Conservation (phyloP, 2,888 invertebrate genomes). For the Sphecodes monilicornis region DNA sequence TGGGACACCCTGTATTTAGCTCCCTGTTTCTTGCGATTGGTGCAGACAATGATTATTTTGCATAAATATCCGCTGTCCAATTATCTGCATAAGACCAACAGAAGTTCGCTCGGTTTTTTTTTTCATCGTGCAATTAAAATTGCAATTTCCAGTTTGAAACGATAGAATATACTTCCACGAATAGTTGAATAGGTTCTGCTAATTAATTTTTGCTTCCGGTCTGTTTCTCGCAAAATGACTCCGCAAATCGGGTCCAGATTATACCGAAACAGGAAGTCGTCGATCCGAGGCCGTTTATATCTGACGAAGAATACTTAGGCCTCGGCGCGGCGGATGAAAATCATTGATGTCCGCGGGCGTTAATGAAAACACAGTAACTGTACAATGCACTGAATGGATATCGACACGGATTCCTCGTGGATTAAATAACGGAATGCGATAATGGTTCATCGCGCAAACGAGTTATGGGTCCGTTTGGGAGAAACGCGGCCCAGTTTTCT, state of each 20-base stretch:
- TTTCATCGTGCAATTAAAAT: no score
- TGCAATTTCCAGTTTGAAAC: no score
- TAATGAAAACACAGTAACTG: slow-evolving; percentile 31
- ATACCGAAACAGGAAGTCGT: not conserved
- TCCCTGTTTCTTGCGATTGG: no score
- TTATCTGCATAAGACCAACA: no score
- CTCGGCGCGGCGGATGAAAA: not conserved
- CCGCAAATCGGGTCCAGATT: not conserved
- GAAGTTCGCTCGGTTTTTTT: no score
- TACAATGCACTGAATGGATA: not conserved
- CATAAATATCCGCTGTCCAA: no score
- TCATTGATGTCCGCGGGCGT: not conserved
- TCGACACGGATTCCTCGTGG: not conserved
- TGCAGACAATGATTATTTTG: no score
- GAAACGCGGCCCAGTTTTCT: slow-evolving; percentile 58
- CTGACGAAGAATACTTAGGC: not conserved
- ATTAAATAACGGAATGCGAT: slow-evolving; percentile 42
- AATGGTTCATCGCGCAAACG: slow-evolving; percentile 24
- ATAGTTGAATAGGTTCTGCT: not conserved
- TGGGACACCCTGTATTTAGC: no score
- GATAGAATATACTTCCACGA: no score
- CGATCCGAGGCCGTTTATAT: not conserved
- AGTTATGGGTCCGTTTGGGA: slow-evolving; percentile 20
- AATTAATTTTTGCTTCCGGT: not conserved
- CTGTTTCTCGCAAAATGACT: not conserved